These are phyloP conservation scores for Apostichopus japonicus DNA, from an alignment of 35 echinoderm and acorn worm genomes.

Conservation along the genomic window DNA sequence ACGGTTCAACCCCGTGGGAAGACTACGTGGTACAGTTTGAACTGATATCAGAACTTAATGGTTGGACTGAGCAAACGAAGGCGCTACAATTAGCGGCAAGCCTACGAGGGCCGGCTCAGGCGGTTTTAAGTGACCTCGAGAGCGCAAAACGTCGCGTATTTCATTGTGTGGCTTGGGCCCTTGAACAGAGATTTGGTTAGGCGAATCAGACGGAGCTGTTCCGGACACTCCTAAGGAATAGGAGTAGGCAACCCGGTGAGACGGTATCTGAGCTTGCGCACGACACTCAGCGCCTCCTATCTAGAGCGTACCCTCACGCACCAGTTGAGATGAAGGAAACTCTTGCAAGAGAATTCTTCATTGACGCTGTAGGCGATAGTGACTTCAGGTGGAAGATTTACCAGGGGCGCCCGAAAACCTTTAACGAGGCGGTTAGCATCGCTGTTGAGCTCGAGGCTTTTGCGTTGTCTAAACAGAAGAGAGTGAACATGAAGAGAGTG, in stretches of 20 bases:
- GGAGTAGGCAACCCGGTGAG: neutral
- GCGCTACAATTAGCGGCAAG: constrained; percentile 57
- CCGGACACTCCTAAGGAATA: constrained; percentile 14
- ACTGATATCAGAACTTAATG: constrained; percentile 52
- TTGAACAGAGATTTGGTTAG: constrained; percentile 26
- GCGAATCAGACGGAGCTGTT: constrained; percentile 18
- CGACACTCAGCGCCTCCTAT: neutral
- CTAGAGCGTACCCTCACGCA: constrained; percentile 11
- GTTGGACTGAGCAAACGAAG: constrained; percentile 52
- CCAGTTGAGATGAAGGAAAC: constrained; percentile 20
- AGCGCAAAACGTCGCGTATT: constrained; percentile 4
- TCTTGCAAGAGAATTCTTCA: constrained; percentile 25
- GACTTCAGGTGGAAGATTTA: constrained; percentile 27
- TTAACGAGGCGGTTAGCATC: constrained; percentile 21
- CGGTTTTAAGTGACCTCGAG: constrained; percentile 51
- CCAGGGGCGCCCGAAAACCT: constrained; percentile 9
- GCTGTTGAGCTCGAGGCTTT: neutral
- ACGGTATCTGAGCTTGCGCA: constrained; percentile 21
- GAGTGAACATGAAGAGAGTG: neutral
- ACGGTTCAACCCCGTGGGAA: constrained; percentile 52
- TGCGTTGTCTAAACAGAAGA: neutral
- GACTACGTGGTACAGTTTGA: constrained; percentile 68
- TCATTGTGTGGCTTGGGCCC: neutral
- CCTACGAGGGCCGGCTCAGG: constrained; percentile 45
- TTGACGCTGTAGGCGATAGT: constrained; percentile 39